Base-by-base conservation (phyloP, 2,113 vertebrate species). In the Brevimyrus niger region DNA sequence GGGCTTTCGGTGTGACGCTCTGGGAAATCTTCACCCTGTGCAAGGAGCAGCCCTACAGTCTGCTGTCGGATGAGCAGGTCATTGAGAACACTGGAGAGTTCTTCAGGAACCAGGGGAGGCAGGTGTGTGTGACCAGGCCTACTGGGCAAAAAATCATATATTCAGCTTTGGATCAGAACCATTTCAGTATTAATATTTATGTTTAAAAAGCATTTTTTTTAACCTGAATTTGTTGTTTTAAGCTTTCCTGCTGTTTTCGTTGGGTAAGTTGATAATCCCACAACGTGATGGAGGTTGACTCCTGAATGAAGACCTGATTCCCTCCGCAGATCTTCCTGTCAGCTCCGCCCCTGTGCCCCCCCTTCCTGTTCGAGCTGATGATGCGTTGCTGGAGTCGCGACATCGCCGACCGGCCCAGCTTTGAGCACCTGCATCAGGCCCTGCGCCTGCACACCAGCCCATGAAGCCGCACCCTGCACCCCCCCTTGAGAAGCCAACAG, bases 11-110 rank as follows among this genome's bases (percentile, higher is more conserved):
- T 0, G 95, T 97, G 42, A 97, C 97, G 0, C 94, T 97, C 91
- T 97, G 97, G 97, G 97, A 97, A 93, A 96, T 97, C 93, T 97
- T 97, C 94, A 97, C 96, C 0, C 94, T 97, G 90, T 97, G 97
- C 80, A 97, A 96, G 90, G 96, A 97, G 93, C 97, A 97, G 92
- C 96, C 97, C 2, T 97, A 97, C 93, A 96, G 96, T 89, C 94
- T 96, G 92, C 94, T 97, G 91, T 96, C 96, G 0, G 97, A 97
- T 44, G 96, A 97, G 92, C 96, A 97, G 93, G 96, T 97, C 92
- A 97, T 97, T 15, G 96, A 97, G 94, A 97, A 97, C 94, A 97
- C 96, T 19, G 97, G 96, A 65, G 96, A 97, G 94, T 97, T 97
- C 95, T 97, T 97, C 96, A 95, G 97, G 92, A 97, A 97, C 94